Evolutionary conservation across 2,113 vertebrate species (phyloP).

Genomic region (Gasterosteus nipponicus): DNA sequence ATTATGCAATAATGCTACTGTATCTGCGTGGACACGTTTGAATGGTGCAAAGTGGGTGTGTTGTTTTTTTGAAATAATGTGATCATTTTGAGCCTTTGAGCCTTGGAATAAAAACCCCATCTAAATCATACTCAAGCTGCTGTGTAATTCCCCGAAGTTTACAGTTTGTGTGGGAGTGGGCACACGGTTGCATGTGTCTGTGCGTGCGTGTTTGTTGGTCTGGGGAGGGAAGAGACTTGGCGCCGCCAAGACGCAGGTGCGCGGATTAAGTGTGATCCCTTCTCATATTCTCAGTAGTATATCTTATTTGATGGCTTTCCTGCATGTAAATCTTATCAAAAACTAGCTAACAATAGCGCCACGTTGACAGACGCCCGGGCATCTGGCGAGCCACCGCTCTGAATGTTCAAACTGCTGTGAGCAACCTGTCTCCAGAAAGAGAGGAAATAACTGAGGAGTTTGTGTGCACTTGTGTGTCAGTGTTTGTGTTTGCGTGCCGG

Average conservation of each 20-base stretch:
- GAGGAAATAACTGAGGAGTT: slow-evolving; percentile 40
- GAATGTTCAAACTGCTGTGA: slow-evolving; percentile 71
- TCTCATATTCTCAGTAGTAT: slow-evolving; percentile 71
- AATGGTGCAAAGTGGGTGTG: slow-evolving; percentile 30
- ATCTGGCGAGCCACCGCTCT: slow-evolving; percentile 75
- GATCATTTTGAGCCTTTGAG: slow-evolving; percentile 67
- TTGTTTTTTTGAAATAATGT: slow-evolving; percentile 55
- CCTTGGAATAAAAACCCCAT: slow-evolving; percentile 53
- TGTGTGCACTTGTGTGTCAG: slow-evolving; percentile 27
- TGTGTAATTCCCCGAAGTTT: slow-evolving; percentile 60
- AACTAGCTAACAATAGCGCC: slow-evolving; percentile 79
- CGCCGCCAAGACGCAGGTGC: slow-evolving; percentile 75
- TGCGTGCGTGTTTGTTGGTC: slow-evolving; percentile 17
- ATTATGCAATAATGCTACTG: background rate
- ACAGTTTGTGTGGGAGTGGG: slow-evolving; percentile 45
- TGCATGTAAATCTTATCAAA: slow-evolving; percentile 81
- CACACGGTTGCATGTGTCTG: slow-evolving; percentile 46
- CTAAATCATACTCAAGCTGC: slow-evolving; percentile 68
- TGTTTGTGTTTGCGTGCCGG: background rate
- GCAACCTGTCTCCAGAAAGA: slow-evolving; percentile 66
- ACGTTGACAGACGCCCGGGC: slow-evolving; percentile 75
- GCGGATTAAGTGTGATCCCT: slow-evolving; percentile 73
- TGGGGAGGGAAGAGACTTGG: slow-evolving; percentile 56
- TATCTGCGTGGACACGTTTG: slow-evolving; percentile 16
- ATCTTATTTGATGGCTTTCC: slow-evolving; percentile 79